Evolutionary conservation across 2,113 vertebrate genomes (phyloP).

Genomic region (Ctenomys sociabilis): DNA sequence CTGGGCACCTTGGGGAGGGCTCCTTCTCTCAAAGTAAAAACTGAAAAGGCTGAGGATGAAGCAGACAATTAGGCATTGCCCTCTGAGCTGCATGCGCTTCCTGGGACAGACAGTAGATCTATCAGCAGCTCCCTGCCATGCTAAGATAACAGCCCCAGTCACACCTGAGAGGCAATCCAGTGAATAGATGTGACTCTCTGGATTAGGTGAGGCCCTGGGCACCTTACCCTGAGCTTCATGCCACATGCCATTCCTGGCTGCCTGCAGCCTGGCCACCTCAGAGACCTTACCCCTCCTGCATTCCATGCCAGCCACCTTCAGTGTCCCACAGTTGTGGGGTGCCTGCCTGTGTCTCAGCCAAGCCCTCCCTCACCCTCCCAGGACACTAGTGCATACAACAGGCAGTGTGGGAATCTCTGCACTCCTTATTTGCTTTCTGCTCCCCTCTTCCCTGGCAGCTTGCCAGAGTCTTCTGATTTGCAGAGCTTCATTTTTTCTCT

Average conservation of each 20-base stretch:
- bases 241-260: background rate
- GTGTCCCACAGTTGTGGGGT: accelerated
- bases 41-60: background rate
- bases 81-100: accelerated
- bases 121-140: background rate
- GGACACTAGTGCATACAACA: background rate
- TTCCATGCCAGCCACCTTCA: accelerated
- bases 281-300: background rate
- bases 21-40: background rate
- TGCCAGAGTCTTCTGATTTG: conserved; percentile 46
- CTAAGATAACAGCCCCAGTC: background rate
- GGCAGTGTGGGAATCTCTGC: conserved; percentile 18
- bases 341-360: background rate
- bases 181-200: too few species aligned
- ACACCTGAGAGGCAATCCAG: background rate
- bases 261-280: background rate
- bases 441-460: conserved; percentile 57
- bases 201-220: background rate
- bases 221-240: background rate
- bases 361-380: background rate
- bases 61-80: accelerated
- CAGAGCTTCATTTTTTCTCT: background rate
- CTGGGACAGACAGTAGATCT: background rate
- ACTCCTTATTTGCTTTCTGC: background rate
- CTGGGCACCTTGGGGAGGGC: background rate